Conservation (phyloP, 2,888 invertebrate species). For the Cotesia congregata region DNA sequence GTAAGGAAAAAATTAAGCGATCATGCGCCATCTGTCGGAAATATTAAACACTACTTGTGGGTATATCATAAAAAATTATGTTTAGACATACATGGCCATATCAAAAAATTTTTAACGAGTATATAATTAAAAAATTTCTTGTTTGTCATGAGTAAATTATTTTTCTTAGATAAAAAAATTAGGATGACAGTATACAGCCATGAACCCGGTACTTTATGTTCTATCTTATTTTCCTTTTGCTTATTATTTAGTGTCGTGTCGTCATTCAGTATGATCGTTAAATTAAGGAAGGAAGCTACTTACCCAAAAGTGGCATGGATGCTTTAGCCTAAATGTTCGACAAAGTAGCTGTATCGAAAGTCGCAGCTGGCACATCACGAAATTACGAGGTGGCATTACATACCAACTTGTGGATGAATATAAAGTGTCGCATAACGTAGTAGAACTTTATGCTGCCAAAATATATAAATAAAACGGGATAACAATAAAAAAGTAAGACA, state of each 20-base stretch:
- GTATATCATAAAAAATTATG: no score
- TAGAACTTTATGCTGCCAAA: slow-evolving; percentile 51
- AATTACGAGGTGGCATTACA: slow-evolving; percentile 58
- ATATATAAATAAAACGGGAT: slow-evolving; percentile 12
- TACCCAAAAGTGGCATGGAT: slow-evolving; percentile 32
- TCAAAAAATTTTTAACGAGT: no score
- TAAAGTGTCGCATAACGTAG: slow-evolving; percentile 33
- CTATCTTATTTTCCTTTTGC: neutral
- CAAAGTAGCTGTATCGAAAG: slow-evolving; percentile 36
- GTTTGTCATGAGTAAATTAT: no score
- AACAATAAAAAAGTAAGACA: neutral
- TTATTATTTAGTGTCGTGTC: slow-evolving; percentile 14
- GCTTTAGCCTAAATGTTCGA: slow-evolving; percentile 24
- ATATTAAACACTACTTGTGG: no score
- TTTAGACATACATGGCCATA: no score
- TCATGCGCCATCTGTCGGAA: no score
- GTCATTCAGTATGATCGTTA: slow-evolving; percentile 41
- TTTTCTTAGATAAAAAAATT: no score
- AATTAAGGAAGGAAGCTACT: slow-evolving; percentile 50
- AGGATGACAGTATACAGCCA: no score
- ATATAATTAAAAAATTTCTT: no score
- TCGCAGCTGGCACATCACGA: slow-evolving; percentile 62
- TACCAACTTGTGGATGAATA: slow-evolving; percentile 46
- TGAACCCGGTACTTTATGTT: no score
- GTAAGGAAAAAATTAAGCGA: no score